Evolutionary conservation across 2,888 invertebrate species (phyloP), one percentile per base, ranked within the genome.

Genomic region (Oscheius myriophilus): DNA sequence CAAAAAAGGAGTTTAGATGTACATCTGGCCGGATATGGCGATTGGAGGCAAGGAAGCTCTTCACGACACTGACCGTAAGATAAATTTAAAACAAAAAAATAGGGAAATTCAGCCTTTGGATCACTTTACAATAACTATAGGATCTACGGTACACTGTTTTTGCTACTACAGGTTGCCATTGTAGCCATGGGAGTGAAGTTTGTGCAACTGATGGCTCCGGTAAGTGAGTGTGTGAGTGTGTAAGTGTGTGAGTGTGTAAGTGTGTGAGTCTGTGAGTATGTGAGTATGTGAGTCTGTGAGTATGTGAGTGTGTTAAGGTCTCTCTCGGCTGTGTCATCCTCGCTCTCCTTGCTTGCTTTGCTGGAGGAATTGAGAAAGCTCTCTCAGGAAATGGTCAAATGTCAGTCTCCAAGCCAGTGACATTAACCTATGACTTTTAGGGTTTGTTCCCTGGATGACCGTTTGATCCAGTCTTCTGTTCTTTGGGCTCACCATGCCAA

Each of bases 151-250:
- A 94, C 96, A 2, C 88, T 92, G 25, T 89, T 98, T 70, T 91
- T 98, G 62, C 86, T 93, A 73, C 89, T 96, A 75, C 94, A 97
- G 92, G 93, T 95, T 81, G 91, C 90, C 71, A 92, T 94, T 82
- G 97, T 98, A 74, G 86, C 86, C 14, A 76, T 97, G 76, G 98
- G 98, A 63, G 97, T 98, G 61, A 94, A 94, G 88, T 97, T 98
- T 88, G 98, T 99, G 85, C 97, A 96, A 90, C 96, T 96, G 89
- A 95, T 98, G 88, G 97, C 98, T 39, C 93, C 96, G 6, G 90
- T 98, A 71, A 61, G 68, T 51, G 39, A 9, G 23, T 1, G n/a
- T 4, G 39, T 2, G 23, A 14, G 23, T 4, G 18, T 6, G 21
- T 6, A 6, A 46, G 46, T 6, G 46, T 4, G 18, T 4, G n/a